These are phyloP conservation scores for Heterohyrax brucei DNA, from an alignment of 2,797 vertebrate genomes.

Conservation along the genomic window DNA sequence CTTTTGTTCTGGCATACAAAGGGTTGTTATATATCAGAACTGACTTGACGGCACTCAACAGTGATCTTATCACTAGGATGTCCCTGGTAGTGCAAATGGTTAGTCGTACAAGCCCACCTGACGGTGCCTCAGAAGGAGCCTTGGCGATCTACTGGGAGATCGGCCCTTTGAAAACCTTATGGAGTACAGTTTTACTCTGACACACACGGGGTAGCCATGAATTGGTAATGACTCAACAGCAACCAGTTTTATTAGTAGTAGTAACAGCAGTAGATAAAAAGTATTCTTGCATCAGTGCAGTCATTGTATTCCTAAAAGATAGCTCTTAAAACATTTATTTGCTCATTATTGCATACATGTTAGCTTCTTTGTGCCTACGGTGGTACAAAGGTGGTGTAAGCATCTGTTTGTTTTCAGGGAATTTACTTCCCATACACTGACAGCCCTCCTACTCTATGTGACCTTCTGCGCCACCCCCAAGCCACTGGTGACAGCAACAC, in stretches of 20 bases:
- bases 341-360: neutral
- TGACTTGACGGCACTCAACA: too few relatives aligned
- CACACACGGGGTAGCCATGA: too few relatives aligned
- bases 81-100: too few relatives aligned
- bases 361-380: neutral
- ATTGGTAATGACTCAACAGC: too few relatives aligned
- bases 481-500: neutral
- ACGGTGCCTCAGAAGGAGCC: too few relatives aligned
- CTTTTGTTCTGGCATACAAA: too few relatives aligned
- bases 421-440: neutral
- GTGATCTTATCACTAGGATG: too few relatives aligned
- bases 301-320: slow-evolving; percentile 19
- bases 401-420: neutral
- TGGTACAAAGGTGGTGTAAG: neutral
- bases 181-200: too few relatives aligned
- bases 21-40: too few relatives aligned
- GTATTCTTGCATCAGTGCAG: neutral
- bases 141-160: too few relatives aligned
- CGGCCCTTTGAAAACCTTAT: too few relatives aligned
- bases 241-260: neutral
- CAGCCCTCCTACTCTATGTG: neutral
- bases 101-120: too few relatives aligned
- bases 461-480: slow-evolving; percentile 32
- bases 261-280: neutral
- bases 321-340: slow-evolving; percentile 51